These are phyloP conservation scores for Graptemys geographica DNA, from an alignment of 2,797 vertebrate species.

Conservation along the genomic window DNA sequence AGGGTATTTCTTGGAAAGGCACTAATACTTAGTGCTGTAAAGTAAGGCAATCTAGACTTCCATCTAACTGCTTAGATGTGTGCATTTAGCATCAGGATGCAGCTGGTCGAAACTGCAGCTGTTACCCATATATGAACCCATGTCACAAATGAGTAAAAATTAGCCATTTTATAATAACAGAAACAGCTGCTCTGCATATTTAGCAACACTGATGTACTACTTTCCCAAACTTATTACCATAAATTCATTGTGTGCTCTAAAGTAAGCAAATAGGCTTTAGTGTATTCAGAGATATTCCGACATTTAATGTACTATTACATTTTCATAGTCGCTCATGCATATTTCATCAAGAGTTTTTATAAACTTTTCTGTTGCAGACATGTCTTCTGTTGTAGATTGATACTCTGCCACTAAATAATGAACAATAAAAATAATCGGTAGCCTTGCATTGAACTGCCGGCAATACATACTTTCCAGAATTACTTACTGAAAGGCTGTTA, in stretches of 20 bases:
- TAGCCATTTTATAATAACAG: conserved; percentile 73
- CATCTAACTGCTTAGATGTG: conserved; percentile 52
- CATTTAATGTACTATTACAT: conserved; percentile 43
- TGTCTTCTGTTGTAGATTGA: neutral
- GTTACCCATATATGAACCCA: conserved; percentile 56
- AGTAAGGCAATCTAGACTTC: conserved; percentile 53
- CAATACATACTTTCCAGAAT: neutral
- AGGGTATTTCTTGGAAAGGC: conserved; percentile 72
- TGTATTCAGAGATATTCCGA: conserved; percentile 65
- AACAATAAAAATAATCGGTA: neutral
- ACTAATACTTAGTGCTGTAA: conserved; percentile 30
- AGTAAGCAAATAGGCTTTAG: conserved; percentile 61
- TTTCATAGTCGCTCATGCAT: conserved; percentile 56
- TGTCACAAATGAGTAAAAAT: conserved; percentile 77
- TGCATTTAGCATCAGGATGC: conserved; percentile 54
- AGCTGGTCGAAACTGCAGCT: conserved; percentile 75
- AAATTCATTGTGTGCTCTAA: conserved; percentile 66
- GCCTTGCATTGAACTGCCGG: neutral
- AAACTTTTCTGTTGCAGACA: conserved; percentile 65
- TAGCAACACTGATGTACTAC: conserved; percentile 58
- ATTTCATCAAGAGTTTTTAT: conserved; percentile 60
- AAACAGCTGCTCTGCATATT: conserved; percentile 77
- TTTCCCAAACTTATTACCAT: conserved; percentile 72
- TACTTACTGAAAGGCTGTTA: neutral
- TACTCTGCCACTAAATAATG: conserved; percentile 20